Evolutionary conservation across 2,113 vertebrate species (phyloP).

Genomic region (Odocoileus hemionus): DNA sequence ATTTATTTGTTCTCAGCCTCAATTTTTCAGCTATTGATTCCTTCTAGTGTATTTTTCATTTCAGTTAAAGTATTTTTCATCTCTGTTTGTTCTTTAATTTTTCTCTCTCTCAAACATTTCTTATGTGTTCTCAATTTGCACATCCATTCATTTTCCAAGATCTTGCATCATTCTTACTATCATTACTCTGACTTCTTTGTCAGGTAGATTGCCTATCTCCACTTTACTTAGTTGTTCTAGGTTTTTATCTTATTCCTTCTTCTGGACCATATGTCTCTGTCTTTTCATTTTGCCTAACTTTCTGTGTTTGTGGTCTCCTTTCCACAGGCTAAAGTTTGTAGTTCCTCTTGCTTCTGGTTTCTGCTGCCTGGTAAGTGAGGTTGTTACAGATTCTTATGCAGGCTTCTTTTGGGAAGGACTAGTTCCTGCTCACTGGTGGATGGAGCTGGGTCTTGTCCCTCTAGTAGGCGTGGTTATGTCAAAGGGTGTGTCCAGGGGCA

Average conservation of each 20-base stretch:
- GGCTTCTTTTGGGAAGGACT: not conserved
- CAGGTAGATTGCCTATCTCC: not conserved
- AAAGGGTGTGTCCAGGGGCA: not conserved
- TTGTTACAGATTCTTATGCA: not conserved
- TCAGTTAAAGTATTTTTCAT: not conserved
- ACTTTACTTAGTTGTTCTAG: not conserved
- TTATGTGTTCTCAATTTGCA: not conserved
- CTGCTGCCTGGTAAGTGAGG: not conserved
- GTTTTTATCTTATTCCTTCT: not conserved
- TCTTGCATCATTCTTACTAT: not conserved
- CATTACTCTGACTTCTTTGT: not conserved
- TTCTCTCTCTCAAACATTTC: not conserved
- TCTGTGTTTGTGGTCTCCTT: not conserved
- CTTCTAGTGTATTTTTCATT: not conserved
- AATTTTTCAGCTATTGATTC: not conserved
- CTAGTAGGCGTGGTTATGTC: not conserved
- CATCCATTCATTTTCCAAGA: accelerated
- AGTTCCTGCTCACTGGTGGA: not conserved
- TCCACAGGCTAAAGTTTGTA: not conserved
- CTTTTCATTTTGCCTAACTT: not conserved
- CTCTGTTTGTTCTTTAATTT: not conserved
- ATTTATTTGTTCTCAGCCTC: not conserved
- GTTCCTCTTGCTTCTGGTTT: not conserved
- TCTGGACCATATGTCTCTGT: not conserved
- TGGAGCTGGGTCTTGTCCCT: not conserved